Conservation (phyloP, 2,797 vertebrate species). For the Leptatherina wallacei region DNA sequence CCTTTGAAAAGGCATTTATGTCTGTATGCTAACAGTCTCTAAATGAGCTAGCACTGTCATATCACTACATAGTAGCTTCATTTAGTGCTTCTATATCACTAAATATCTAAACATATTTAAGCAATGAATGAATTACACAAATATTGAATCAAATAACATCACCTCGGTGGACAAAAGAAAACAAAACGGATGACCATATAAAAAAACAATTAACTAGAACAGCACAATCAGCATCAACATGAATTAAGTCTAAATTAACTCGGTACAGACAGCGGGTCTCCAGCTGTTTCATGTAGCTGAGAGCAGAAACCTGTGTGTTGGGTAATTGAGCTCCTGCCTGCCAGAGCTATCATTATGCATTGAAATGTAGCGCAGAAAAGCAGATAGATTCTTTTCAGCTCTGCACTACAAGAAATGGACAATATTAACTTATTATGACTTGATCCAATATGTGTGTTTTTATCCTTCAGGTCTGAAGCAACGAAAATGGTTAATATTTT, state of each 20-base stretch:
- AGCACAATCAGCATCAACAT: slow-evolving; percentile 29
- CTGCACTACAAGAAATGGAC: slow-evolving; percentile 30
- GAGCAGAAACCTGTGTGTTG: slow-evolving; percentile 67
- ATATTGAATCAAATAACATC: slow-evolving; percentile 34
- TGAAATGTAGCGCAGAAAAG: slow-evolving; percentile 52
- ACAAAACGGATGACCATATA: neutral
- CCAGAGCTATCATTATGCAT: slow-evolving; percentile 63
- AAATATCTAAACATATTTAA: slow-evolving; percentile 41
- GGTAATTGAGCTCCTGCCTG: slow-evolving; percentile 69
- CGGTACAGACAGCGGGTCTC: slow-evolving; percentile 35
- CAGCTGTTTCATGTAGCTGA: slow-evolving; percentile 67
- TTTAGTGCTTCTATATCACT: slow-evolving; percentile 45
- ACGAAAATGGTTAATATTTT: neutral
- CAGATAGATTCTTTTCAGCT: slow-evolving; percentile 29
- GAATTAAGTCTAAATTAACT: slow-evolving; percentile 65
- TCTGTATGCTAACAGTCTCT: slow-evolving; percentile 62
- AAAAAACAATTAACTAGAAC: slow-evolving; percentile 31
- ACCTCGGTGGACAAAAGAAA: slow-evolving; percentile 18
- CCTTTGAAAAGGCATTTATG: slow-evolving; percentile 76
- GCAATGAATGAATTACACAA: slow-evolving; percentile 41
- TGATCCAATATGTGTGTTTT: neutral
- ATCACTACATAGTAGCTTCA: slow-evolving; percentile 55
- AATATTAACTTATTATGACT: neutral
- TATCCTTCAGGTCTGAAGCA: neutral
- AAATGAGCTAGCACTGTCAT: slow-evolving; percentile 70